phyloP scores from a whole-genome alignment of 2,888 invertebrate genomes.

The Galerucella pusilla region DNA sequence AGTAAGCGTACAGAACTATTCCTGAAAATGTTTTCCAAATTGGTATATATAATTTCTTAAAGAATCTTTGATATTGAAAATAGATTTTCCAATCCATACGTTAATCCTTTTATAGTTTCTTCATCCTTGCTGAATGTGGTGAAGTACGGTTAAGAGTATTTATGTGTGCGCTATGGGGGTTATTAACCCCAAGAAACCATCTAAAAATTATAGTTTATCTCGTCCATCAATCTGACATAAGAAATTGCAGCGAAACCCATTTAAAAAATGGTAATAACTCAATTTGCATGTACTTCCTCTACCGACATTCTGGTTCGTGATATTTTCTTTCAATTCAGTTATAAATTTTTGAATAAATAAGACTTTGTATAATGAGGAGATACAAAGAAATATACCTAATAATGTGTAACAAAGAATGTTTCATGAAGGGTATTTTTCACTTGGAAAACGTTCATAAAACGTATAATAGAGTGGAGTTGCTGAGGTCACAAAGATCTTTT shows the following conservation, averaged over 20 bases:
- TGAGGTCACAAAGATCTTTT: too few relatives aligned
- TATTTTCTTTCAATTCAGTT: neutral
- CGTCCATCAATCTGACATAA: constrained; percentile 36
- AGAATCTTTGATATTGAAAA: too few relatives aligned
- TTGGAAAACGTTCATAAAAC: too few relatives aligned
- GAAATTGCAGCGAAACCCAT: constrained; percentile 31
- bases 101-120: too few relatives aligned
- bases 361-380: neutral
- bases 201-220: constrained; percentile 32
- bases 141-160: constrained; percentile 7
- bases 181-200: constrained; percentile 25
- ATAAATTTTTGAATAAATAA: constrained; percentile 19
- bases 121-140: too few relatives aligned
- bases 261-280: constrained; percentile 36
- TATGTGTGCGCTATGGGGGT: constrained; percentile 26
- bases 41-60: too few relatives aligned
- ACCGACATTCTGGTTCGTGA: constrained; percentile 11
- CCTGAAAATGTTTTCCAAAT: too few relatives aligned
- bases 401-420: too few relatives aligned
- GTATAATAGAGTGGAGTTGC: too few relatives aligned
- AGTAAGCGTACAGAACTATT: too few relatives aligned
- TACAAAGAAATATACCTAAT: neutral
- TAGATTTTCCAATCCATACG: too few relatives aligned
- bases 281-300: constrained; percentile 30
- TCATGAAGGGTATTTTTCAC: too few relatives aligned